A percentile compares a stretch with the other conserved stretches of the same genome.
These are phyloP conservation scores for Lasaia peninsularis DNA, from an alignment of 1,140 invertebrate species.

Conservation along the genomic window DNA sequence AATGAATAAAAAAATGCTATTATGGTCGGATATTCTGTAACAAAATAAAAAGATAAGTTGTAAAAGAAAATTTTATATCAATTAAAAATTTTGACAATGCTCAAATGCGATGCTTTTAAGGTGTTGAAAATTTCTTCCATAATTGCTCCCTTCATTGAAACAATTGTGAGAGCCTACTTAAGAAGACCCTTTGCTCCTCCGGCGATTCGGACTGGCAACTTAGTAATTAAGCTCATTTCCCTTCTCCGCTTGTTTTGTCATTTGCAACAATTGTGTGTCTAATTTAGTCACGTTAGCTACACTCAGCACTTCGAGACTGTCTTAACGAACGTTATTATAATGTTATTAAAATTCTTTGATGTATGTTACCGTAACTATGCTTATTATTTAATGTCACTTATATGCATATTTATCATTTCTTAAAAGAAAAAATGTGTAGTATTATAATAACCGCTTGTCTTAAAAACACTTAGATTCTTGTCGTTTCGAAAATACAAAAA, in stretches of 20 bases:
- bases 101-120: constrained; percentile 42
- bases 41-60: background rate
- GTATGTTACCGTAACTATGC: background rate
- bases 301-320: constrained; percentile 6
- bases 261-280: constrained; percentile 48
- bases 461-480: no score
- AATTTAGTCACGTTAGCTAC: constrained; percentile 42
- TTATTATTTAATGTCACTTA: no score
- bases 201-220: constrained; percentile 63
- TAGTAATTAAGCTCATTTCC: constrained; percentile 75
- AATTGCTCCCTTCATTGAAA: constrained; percentile 66
- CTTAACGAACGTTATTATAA: constrained; percentile 3
- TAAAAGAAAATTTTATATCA: constrained; percentile 13
- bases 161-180: constrained; percentile 64
- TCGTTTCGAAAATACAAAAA: no score
- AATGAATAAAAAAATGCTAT: no score
- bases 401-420: no score
- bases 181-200: constrained; percentile 53
- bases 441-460: no score
- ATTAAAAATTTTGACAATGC: constrained; percentile 28
- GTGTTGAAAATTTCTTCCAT: constrained; percentile 62
- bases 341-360: background rate
- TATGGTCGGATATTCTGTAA: background rate
- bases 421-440: no score
- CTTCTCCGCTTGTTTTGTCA: constrained; percentile 61